A percentile compares a stretch with the other conserved stretches of the same genome.
Conservation (phyloP, 2,797 vertebrate species). For the Sparus aurata region DNA sequence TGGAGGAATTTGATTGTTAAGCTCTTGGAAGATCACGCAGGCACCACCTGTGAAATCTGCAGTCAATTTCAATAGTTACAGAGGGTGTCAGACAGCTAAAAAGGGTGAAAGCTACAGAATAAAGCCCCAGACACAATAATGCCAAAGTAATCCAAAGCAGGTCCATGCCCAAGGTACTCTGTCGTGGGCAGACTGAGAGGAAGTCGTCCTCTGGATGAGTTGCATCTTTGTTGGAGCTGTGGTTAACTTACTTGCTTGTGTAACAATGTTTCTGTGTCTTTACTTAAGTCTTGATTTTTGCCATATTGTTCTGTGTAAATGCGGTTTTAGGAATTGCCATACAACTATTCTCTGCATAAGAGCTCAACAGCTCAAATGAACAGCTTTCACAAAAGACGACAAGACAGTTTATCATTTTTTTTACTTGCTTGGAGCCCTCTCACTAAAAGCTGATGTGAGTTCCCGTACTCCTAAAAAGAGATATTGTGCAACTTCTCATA, state of each 20-base stretch:
- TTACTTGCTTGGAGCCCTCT: conserved; percentile 19
- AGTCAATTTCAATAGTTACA: conserved; percentile 68
- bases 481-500: conserved; percentile 61
- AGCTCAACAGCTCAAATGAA: not conserved
- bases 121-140: conserved; percentile 26
- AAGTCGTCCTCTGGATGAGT: not conserved
- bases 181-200: not conserved
- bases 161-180: conserved; percentile 9
- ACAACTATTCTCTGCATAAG: conserved; percentile 12
- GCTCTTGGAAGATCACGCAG: conserved; percentile 55
- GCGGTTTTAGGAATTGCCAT: conserved; percentile 15
- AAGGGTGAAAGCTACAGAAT: conserved; percentile 37
- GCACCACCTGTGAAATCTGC: conserved; percentile 70
- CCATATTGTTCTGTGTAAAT: conserved; percentile 6
- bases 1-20: conserved; percentile 50
- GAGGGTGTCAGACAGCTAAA: conserved; percentile 23
- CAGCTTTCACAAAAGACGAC: conserved; percentile 13
- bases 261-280: conserved; percentile 29
- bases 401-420: conserved; percentile 13
- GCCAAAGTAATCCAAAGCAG: conserved; percentile 46
- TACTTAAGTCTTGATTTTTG: conserved; percentile 4
- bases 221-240: conserved; percentile 19
- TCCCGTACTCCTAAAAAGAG: conserved; percentile 46
- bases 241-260: conserved; percentile 11
- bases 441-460: conserved; percentile 29